Evolutionary conservation across 2,113 vertebrate species (phyloP), one percentile per base, ranked within the genome.

Genomic region (Benitochromis conjunctus): DNA sequence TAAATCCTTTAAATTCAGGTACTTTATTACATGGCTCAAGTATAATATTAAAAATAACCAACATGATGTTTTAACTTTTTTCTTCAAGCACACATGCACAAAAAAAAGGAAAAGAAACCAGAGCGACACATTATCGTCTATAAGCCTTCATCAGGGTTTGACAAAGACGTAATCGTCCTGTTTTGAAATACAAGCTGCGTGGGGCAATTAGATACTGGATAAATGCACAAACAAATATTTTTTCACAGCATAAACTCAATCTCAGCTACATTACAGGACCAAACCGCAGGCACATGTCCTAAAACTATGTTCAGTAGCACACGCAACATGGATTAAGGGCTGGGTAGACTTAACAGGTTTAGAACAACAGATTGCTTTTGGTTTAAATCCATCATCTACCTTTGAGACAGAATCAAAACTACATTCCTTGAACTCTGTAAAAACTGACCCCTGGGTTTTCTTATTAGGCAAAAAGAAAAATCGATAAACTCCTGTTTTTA

Each of bases 291-390:
- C 19, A 58, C 34, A 14, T 7, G 71, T 54, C 12, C 43, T 64
- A 26, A 43, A 62, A 79, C 80, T 79, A 71, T 9, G 5, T 51
- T 83, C 84, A 86, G 53, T 14, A 57, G 29, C 54, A 77, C 26
- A 87, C 51, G 74, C 69, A 64, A 38, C 8, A 6, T 81, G 89
- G 81, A 93, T 92, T 91, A 94, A 58, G 19, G 69, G 14, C 34
- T 66, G 82, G 85, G 24, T 60, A 82, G 38, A 82, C 83, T 85
- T 93, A 93, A 92, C 81, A 84, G 88, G 85, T 93, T 94, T 94
- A 92, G 31, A 91, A 82, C 71, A 79, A 86, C 31, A 48, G 86
- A 89, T 83, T 48, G 43, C 78, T 84, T 48, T 80, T 82, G 46
- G 90, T 92, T 90, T 84, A 86, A 91, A 82, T 78, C 56, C 8